Evolutionary conservation across 2,888 invertebrate species (phyloP), one percentile per base, ranked within the genome.

Genomic region (Erebia palarica): DNA sequence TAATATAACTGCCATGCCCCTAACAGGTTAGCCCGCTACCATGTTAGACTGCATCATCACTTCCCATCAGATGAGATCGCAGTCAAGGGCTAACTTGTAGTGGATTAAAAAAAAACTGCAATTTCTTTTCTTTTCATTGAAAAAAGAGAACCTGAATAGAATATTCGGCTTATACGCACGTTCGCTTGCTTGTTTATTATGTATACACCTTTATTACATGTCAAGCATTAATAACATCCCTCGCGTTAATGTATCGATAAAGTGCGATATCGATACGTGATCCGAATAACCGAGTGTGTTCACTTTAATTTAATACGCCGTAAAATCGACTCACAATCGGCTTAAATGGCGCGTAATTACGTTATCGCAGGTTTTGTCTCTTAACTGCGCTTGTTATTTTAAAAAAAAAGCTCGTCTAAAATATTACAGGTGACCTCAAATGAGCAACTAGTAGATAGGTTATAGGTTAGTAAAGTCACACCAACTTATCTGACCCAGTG

Each of bases 281-380:
- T 73, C 76, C 77, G 79, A 80, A 82, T 82, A 82, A 82, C 79
- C 76, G 81, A 80, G 78, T 79, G 81, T 83, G 83, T 79, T 77
- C 78, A 75, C 76, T 83, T 84, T 82, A 80, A 84, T 83, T 86
- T 86, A 87, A 88, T 88, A 82, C 79, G 79, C 83, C 80, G 84
- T 88, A 81, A 82, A 84, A 84, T 85, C 81, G 79, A 80, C 75
- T 80, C 80, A 80, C 79, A 77, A 78, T 79, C 78, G 76, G 77
- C 78, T 82, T 82, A 81, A 85, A 82, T 77, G 78, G 74, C 70
- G 72, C 72, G 75, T 72, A 75, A 75, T 77, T 75, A 64, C 68
- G 64, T 68, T 73, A 74, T 57, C 70, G 58, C 27, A 68, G 70
- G 63, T 71, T 60, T 73, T 73, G 65, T 68, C 61, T 70, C 55